These are phyloP conservation scores for Oncorhynchus kisutch DNA, from an alignment of 2,113 vertebrate species.

Conservation along the genomic window DNA sequence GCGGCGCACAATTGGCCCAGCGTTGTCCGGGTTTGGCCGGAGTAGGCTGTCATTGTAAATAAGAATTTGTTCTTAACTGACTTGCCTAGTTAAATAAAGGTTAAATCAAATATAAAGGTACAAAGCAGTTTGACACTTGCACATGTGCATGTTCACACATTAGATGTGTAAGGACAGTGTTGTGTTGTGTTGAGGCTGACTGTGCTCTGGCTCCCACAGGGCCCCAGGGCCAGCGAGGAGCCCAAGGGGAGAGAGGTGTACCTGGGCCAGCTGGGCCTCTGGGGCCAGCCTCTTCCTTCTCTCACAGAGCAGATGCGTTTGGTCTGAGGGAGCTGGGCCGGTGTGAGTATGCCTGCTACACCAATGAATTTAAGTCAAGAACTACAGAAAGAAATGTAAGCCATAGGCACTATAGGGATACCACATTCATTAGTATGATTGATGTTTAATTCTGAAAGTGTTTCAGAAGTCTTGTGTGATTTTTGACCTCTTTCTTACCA, in stretches of 20 bases:
- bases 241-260: constrained; percentile 6
- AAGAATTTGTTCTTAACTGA: too few relatives aligned
- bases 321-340: background rate
- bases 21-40: too few relatives aligned
- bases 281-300: constrained; percentile 2
- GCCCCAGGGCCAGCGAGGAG: constrained; percentile 2
- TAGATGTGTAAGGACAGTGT: background rate
- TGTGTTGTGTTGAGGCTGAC: background rate
- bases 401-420: too few relatives aligned
- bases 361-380: background rate
- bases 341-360: background rate
- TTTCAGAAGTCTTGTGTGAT: too few relatives aligned
- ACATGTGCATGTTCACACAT: background rate
- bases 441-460: too few relatives aligned
- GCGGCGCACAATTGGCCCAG: too few relatives aligned
- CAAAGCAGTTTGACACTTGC: background rate
- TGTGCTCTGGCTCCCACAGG: background rate
- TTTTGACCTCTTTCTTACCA: too few relatives aligned
- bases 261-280: constrained; percentile 1
- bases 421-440: too few relatives aligned
- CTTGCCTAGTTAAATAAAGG: too few relatives aligned
- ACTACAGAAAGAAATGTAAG: too few relatives aligned
- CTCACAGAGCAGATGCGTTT: background rate
- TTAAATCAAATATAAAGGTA: background rate
- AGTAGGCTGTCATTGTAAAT: too few relatives aligned